Evolutionary conservation across 2,888 invertebrate genomes (phyloP), one percentile per base, ranked within the genome.

Genomic region (Mimumesa dahlbomi): DNA sequence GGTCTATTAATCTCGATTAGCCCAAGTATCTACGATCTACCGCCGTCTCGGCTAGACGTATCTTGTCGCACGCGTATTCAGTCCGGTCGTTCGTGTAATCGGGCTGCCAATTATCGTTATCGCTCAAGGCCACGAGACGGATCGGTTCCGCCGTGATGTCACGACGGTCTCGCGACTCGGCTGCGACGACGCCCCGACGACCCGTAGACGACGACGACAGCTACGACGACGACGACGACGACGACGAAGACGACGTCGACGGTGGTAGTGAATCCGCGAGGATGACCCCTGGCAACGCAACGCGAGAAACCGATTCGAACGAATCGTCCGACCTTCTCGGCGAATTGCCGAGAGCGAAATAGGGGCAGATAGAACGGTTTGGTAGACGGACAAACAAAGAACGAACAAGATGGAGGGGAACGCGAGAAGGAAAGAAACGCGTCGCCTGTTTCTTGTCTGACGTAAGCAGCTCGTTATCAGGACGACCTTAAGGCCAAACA

Each of bases 101-200:
- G 19, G 64, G n/a, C 72, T 67, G 73, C 68, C 75, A 77, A 79
- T 79, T 77, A 79, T 79, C 63, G 65, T 75, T 68, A 73, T 77
- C 77, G 67, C 61, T 40, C 79, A 79, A 79, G 79, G 77, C 61
- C 70, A 62, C 52, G 29, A 64, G 63, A 61, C 63, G 48, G 50
- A 73, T 73, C 65, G 48, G 73, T 70, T 68, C 56, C 77, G 68
- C 19, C 21, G 50, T 38, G 57, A 54, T 25, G 57, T 54, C 61
- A 19, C 53, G 40, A 11, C 42, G 34, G 19, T 54, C 53, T 49
- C 42, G 53, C 9, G 22, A 13, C 2, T 38, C 11, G n/a, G 11
- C 18, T 22, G 29, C 48, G 42, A 16, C 22, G 36, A 9, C 29
- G 34, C 22, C 21, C 11, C 43, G 11, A 34, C 43, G 48, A 29